Evolutionary conservation across 1,140 invertebrate species (phyloP), one percentile per base, ranked within the genome.

Genomic region (Cydia strobilella): DNA sequence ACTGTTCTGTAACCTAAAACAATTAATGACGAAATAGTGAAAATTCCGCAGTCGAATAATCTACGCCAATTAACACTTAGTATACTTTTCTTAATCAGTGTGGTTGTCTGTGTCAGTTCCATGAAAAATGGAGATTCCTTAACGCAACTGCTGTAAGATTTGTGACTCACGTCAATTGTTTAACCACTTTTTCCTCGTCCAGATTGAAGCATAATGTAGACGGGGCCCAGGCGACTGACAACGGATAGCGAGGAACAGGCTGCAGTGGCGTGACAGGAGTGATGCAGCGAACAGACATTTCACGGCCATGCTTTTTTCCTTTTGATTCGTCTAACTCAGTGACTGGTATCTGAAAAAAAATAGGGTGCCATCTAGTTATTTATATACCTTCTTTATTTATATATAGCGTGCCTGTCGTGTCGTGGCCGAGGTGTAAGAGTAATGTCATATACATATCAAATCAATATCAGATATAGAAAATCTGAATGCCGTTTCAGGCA

Each of bases 1-100:
- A 3, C 74, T 76, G 72, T 90, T 91, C 77, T 77, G 81, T 25
- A 90, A 74, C 59, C 88, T 91, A 74, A 72, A 80, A 82, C 39
- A 35, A 75, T 10, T 10, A 10, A 45, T 45, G 42, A 45, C 13
- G 13, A 13, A 13, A 13, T 45, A 13, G 12, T 45, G 12, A 45
- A 45, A 15, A 12, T 4, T 5, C 42, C 10, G 3, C 3, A 45
- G 2, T 12, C 42, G 35, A 39, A 39, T 39, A 10, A 39, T 39
- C 42, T 45, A 45, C 2, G 42, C 42, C 12, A 45, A 45, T 39
- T 39, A 39, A 10, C 7, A 39, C 35, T 7, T 35, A 3, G 27
- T 27, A 27, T 27, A 27, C 3, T 3, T 4, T 27, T 27, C 31
- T 31, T 4, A 4, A 3, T 25, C n/a, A n/a, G 25, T 25, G 31